Evolutionary conservation across 1,140 invertebrate species (phyloP), one percentile per base, ranked within the genome.

Genomic region (Papilio glaucus): DNA sequence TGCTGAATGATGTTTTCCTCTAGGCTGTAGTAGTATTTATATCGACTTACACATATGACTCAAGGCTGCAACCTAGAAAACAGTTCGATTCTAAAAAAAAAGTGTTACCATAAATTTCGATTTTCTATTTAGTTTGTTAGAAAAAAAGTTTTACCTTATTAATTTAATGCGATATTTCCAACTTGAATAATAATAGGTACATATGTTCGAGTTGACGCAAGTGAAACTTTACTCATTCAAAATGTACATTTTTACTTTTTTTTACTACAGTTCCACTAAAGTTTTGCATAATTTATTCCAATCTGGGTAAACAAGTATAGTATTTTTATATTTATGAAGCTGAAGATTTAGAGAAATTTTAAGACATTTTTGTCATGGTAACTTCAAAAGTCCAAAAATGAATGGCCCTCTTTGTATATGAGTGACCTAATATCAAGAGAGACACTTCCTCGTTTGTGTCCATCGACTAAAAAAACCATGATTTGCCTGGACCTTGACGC

Each of bases 1-100:
- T 24, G 24, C 63, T 67, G 63, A 67, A 42, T 67, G 39, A 67
- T 39, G 7, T 9, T 67, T 67, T 12, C 49, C 49, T 57, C 21
- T 57, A 12, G 49, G 10, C 12, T 57, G 18, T 10, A 57, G 21
- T 24, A 26, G 49, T 57, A 57, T 57, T 57, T 57, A 57, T 57
- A 57, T 57, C 49, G 12, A 24, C 18, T 24, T 12, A 53, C 49
- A 53, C 49, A 53, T 53, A 24, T 53, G 49, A 57, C 21, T 57
- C 49, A 57, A 57, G 49, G 9, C 21, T 57, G 49, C 21, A 24
- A 57, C 24, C 9, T 24, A 57, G 49, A 57, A 57, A 57, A 57
- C 49, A 8, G 24, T 24, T 4, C 5, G 18, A 24, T 57, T 57
- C 9, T 4, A 57, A 57, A 57, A 57, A 57, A 57, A 57, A 57